Conservation (phyloP, 2,113 vertebrate species). For the Oriolus oriolus region DNA sequence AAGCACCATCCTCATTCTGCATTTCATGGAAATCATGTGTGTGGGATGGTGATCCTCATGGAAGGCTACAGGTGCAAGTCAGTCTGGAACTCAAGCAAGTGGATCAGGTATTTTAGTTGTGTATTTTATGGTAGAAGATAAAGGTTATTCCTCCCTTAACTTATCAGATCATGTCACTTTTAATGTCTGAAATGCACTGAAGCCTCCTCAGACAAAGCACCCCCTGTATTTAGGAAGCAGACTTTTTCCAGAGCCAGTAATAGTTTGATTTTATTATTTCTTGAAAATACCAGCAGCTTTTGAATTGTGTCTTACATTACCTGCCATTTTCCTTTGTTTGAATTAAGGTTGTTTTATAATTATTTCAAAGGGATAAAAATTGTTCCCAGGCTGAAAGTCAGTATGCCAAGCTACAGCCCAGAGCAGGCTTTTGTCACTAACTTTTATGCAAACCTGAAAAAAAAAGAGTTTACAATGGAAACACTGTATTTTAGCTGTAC, state of each 20-base stretch:
- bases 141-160: neutral
- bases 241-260: neutral
- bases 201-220: neutral
- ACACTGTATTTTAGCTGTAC: neutral
- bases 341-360: neutral
- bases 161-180: neutral
- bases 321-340: constrained; percentile 31
- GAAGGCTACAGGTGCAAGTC: neutral
- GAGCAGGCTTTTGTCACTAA: neutral
- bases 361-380: constrained; percentile 16
- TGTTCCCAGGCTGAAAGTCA: neutral
- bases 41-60: neutral
- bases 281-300: neutral
- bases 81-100: neutral
- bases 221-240: neutral
- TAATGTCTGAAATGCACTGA: neutral
- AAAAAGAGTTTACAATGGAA: neutral
- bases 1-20: neutral
- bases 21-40: neutral
- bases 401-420: neutral
- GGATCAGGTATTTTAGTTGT: neutral
- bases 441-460: neutral
- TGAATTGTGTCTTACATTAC: neutral
- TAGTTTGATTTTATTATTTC: neutral
- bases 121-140: neutral